A percentile compares a stretch with the other conserved stretches of the same genome.
phyloP scores from a whole-genome alignment of 1,140 invertebrate species.

The Cardiocondyla obscurior region DNA sequence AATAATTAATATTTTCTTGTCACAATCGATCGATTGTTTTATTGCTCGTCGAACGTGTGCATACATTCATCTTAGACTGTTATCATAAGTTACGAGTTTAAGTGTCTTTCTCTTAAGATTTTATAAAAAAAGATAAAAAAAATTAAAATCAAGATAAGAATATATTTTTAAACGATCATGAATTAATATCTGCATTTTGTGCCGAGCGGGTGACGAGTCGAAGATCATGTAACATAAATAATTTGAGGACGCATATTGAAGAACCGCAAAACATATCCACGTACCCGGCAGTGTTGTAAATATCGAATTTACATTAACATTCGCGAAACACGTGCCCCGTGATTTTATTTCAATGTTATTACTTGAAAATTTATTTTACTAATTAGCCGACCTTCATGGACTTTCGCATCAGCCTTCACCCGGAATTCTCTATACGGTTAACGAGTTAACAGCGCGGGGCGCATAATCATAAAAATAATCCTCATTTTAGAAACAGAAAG shows the following conservation, averaged over 20 bases:
- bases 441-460: not conserved
- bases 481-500: slow-evolving; percentile 3
- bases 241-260: slow-evolving; percentile 13
- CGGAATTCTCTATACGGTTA: not conserved
- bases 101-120: no score
- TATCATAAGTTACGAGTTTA: not conserved
- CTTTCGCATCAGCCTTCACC: slow-evolving; percentile 5
- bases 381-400: slow-evolving; percentile 35
- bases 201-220: not conserved
- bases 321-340: not conserved
- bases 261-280: not conserved
- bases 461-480: slow-evolving; percentile 31
- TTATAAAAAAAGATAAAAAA: no score
- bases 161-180: not conserved
- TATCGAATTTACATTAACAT: slow-evolving; percentile 23
- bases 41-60: not conserved
- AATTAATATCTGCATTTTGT: not conserved
- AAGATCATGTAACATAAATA: slow-evolving; percentile 17
- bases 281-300: not conserved
- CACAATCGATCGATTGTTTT: not conserved
- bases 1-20: not conserved
- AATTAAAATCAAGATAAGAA: not conserved
- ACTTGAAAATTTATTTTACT: slow-evolving; percentile 42
- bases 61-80: not conserved
- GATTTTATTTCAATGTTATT: slow-evolving; percentile 44